Conservation (phyloP, 2,113 vertebrate genomes). For the Callospermophilus lateralis region DNA sequence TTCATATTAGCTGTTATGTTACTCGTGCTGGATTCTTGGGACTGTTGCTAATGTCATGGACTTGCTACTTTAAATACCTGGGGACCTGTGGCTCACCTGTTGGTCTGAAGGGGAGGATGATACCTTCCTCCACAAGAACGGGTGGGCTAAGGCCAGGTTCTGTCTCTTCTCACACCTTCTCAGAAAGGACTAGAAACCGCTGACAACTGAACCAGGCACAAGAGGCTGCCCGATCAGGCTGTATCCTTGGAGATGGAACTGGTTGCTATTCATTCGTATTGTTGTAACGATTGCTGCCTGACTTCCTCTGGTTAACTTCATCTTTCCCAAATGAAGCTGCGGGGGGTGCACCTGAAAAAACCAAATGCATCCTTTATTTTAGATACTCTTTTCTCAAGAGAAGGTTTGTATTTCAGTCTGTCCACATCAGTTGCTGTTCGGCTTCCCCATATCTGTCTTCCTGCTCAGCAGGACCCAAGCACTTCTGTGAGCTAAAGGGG, state of each 20-base stretch:
- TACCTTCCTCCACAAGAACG: background rate
- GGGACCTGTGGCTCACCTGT: background rate
- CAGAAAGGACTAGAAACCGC: constrained; percentile 54
- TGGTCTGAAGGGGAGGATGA: constrained; percentile 5
- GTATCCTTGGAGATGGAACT: constrained; percentile 61
- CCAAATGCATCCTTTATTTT: constrained; percentile 54
- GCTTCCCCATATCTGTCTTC: background rate
- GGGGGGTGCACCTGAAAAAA: constrained; percentile 39
- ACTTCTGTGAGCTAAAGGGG: background rate
- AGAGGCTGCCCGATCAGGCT: constrained; percentile 70
- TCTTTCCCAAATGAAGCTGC: constrained; percentile 21
- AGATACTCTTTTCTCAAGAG: constrained; percentile 10
- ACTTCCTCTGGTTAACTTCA: constrained; percentile 8
- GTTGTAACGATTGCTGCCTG: background rate
- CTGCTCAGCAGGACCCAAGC: background rate
- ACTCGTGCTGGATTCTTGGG: constrained; percentile 33
- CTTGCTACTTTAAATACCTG: background rate
- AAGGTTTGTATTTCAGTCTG: constrained; percentile 61
- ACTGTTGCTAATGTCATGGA: background rate
- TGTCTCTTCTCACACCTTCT: constrained; percentile 77
- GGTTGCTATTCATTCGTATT: background rate
- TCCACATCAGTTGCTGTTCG: background rate
- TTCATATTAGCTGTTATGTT: background rate
- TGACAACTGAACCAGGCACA: constrained; percentile 51
- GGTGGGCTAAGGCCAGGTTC: background rate